phyloP scores from a whole-genome alignment of 53 echinoderm and acorn worm species.

The Luidia sarsii region DNA sequence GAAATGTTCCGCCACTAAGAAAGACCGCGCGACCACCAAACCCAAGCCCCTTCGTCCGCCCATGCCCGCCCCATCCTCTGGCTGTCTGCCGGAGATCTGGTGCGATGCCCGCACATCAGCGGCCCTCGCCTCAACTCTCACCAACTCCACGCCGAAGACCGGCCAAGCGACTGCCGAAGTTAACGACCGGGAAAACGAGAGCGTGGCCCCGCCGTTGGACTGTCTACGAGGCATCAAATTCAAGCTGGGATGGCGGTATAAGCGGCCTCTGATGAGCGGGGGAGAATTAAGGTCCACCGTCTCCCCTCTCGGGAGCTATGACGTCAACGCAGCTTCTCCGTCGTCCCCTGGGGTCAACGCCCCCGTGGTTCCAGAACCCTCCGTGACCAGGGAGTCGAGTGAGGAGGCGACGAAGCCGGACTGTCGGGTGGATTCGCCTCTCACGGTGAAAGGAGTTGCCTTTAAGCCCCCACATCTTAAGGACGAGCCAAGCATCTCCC shows the following conservation, averaged over 20 bases:
- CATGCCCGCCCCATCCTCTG: no score
- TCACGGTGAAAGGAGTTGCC: no score
- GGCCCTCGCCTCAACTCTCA: no score
- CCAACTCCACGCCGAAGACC: neutral
- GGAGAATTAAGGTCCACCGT: neutral
- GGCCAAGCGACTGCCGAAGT: constrained; percentile 10
- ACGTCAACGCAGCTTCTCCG: constrained; percentile 55
- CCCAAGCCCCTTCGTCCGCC: neutral
- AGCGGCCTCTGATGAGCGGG: neutral
- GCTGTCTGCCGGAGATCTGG: no score
- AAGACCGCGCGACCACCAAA: neutral
- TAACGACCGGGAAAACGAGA: constrained; percentile 33
- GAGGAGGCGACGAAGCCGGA: constrained; percentile 5
- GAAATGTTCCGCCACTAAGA: constrained; percentile 46
- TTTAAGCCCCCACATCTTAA: no score
- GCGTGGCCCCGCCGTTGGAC: constrained; percentile 58
- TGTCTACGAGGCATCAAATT: constrained; percentile 84
- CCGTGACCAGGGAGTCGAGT: neutral
- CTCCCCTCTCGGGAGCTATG: constrained; percentile 19
- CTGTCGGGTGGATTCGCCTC: no score
- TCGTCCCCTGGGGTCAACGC: constrained; percentile 26
- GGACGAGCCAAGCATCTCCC: no score
- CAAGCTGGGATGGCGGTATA: constrained; percentile 79
- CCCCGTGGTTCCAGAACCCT: constrained; percentile 3
- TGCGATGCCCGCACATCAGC: no score